Conservation (phyloP, 2,113 vertebrate genomes). For the Polypterus senegalus region DNA sequence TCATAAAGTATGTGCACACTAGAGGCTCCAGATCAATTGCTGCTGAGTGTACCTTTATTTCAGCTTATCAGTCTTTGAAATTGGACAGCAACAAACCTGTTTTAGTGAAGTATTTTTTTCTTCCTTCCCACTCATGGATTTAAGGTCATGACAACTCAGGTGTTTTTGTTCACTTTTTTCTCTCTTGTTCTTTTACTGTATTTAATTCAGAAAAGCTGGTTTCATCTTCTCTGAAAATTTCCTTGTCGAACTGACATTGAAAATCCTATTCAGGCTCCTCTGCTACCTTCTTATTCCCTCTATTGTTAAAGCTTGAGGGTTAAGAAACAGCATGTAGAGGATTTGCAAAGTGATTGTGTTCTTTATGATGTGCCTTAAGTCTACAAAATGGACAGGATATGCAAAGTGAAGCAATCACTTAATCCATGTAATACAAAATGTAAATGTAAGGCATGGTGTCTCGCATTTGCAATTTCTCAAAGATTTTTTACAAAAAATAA, state of each 20-base stretch:
- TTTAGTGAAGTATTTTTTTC: constrained; percentile 37
- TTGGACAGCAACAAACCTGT: constrained; percentile 48
- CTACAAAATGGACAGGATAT: neutral
- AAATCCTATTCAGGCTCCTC: neutral
- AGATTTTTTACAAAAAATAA: too few species aligned
- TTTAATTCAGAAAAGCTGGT: neutral
- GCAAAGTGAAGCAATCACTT: too few species aligned
- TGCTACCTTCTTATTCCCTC: neutral
- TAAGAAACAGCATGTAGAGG: neutral
- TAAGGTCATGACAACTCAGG: constrained; percentile 60
- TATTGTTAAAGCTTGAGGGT: neutral
- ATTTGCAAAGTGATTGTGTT: neutral
- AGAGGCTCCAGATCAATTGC: constrained; percentile 53
- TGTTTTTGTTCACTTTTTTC: constrained; percentile 36
- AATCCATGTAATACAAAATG: too few species aligned
- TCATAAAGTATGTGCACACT: constrained; percentile 47
- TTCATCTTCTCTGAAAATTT: neutral
- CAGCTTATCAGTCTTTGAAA: constrained; percentile 52
- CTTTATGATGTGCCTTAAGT: neutral
- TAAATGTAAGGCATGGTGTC: too few species aligned
- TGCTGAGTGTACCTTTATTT: constrained; percentile 51
- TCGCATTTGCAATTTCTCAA: too few species aligned
- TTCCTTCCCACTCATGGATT: constrained; percentile 39
- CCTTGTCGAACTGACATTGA: neutral
- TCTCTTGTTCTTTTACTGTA: constrained; percentile 13